Conservation (phyloP, 2,888 invertebrate species). For the Drosophila meridionalis region DNA sequence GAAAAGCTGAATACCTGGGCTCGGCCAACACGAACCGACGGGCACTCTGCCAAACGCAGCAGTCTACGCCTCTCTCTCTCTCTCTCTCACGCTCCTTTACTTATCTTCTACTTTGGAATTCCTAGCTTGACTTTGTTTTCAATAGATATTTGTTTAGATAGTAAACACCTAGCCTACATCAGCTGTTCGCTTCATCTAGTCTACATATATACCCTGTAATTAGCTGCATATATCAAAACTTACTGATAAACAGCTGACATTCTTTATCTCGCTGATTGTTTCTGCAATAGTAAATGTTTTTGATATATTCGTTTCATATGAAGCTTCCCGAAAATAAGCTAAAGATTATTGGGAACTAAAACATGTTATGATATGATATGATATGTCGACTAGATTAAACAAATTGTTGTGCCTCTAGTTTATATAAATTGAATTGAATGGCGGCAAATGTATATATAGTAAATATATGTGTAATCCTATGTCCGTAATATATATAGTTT, state of each 20-base stretch:
- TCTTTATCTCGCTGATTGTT: not conserved
- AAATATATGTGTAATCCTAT: too few species aligned
- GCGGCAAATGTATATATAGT: not conserved
- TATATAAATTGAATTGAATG: not conserved
- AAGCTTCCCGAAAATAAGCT: too few species aligned
- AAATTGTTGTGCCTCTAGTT: not conserved
- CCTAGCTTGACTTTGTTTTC: not conserved
- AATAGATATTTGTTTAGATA: not conserved
- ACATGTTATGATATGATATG: not conserved
- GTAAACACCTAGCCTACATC: not conserved
- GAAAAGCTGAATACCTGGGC: not conserved
- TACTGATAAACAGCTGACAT: not conserved
- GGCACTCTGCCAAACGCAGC: slow-evolving; percentile 9
- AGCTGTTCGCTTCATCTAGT: not conserved
- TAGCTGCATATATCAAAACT: not conserved
- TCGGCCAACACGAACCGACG: slow-evolving; percentile 5
- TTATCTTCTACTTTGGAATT: not conserved
- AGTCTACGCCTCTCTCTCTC: too few species aligned
- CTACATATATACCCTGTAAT: not conserved
- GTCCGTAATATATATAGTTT: too few species aligned
- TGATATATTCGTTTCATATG: not conserved
- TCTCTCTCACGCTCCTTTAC: not conserved
- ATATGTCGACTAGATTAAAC: not conserved
- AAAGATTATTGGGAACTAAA: not conserved
- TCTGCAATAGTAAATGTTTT: not conserved